These are phyloP conservation scores for Cephalophus harveyi DNA, from an alignment of 2,113 vertebrate genomes.

Conservation along the genomic window DNA sequence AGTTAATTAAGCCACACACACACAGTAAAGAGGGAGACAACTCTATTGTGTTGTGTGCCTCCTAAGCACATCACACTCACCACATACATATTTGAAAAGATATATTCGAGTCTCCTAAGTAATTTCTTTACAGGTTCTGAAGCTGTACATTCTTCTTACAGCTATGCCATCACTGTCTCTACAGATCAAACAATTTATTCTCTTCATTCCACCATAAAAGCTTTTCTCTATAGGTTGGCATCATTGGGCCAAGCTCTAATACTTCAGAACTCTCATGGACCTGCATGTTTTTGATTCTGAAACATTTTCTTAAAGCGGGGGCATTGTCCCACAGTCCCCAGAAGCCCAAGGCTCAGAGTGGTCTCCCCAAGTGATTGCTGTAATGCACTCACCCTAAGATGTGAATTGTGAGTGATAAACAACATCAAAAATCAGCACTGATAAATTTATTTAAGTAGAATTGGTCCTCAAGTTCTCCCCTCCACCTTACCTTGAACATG, in stretches of 20 bases:
- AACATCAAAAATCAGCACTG: not conserved
- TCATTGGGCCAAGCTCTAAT: not conserved
- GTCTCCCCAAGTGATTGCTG: not conserved
- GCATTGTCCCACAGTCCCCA: not conserved
- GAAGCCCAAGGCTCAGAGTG: not conserved
- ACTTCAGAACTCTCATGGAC: not conserved
- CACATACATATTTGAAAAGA: not conserved
- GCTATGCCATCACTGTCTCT: not conserved
- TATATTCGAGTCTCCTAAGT: accelerated
- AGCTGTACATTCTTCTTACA: not conserved
- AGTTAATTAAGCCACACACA: accelerated
- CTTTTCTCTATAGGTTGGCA: not conserved
- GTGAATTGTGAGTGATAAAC: not conserved
- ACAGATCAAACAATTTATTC: not conserved
- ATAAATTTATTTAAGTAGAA: not conserved
- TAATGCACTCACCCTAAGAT: not conserved
- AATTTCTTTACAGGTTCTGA: not conserved
- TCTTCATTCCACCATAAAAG: not conserved
- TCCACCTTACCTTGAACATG: not conserved
- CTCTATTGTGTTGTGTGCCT: not conserved
- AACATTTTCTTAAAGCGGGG: not conserved
- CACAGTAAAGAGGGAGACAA: not conserved
- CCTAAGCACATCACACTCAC: accelerated
- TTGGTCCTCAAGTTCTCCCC: not conserved
- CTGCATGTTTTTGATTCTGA: not conserved